Percentiles rank a stretch among this genome's conserved stretches.
Conservation (phyloP, 2,797 vertebrate genomes). For the Carduelis carduelis region DNA sequence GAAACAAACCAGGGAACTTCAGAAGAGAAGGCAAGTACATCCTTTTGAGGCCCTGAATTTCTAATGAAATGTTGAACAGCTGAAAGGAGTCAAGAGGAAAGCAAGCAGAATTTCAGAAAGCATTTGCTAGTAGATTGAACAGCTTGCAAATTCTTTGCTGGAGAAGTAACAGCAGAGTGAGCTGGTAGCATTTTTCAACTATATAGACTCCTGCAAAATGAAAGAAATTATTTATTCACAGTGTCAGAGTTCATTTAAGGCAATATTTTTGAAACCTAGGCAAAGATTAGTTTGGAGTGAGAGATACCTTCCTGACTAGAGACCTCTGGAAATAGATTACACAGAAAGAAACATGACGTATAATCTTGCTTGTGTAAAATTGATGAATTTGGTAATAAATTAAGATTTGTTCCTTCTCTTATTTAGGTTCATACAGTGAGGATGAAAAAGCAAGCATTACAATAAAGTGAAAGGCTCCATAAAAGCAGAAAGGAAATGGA, state of each 20-base stretch:
- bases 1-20: neutral
- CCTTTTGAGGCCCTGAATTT: neutral
- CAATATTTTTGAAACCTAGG: neutral
- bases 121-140: neutral
- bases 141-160: neutral
- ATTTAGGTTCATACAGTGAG: neutral
- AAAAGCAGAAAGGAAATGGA: neutral
- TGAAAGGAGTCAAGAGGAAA: neutral
- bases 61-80: neutral
- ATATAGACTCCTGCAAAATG: neutral
- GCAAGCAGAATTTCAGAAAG: neutral
- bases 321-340: neutral
- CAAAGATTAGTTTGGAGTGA: neutral
- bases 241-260: neutral
- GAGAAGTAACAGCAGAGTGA: neutral
- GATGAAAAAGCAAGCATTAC: neutral
- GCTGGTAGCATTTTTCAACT: neutral
- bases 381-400: neutral
- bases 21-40: neutral
- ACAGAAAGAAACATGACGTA: neutral
- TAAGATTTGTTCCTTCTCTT: neutral
- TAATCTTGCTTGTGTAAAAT: neutral
- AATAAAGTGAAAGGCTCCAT: neutral
- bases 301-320: neutral
- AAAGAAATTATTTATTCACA: neutral